Percentiles rank a stretch among this genome's conserved stretches.
Conservation (phyloP, 2,797 vertebrate genomes). For the Etheostoma perlongum region DNA sequence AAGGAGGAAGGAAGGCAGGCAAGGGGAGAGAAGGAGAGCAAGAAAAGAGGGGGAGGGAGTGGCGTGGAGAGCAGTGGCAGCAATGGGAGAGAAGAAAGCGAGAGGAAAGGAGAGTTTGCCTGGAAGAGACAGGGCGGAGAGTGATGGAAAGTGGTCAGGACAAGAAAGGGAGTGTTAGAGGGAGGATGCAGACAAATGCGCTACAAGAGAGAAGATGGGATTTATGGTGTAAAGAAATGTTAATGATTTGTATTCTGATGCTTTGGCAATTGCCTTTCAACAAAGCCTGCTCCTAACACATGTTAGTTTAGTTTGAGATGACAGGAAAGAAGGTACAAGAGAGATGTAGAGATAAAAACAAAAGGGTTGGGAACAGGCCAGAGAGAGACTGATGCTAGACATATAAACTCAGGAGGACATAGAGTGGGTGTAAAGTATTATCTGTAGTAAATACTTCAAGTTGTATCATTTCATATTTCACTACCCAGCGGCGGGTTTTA, state of each 20-base stretch:
- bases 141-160: conserved; percentile 61
- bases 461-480: conserved; percentile 26
- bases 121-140: conserved; percentile 44
- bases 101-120: conserved; percentile 44
- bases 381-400: conserved; percentile 30
- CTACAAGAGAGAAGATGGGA: conserved; percentile 49
- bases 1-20: conserved; percentile 49
- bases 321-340: conserved; percentile 30
- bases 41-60: conserved; percentile 16
- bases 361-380: conserved; percentile 28
- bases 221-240: conserved; percentile 41
- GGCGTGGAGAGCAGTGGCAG: conserved; percentile 42
- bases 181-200: conserved; percentile 48
- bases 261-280: conserved; percentile 51
- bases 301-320: conserved; percentile 52
- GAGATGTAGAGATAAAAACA: conserved; percentile 43
- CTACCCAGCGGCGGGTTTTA: neutral
- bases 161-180: conserved; percentile 29
- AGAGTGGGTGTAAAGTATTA: conserved; percentile 10
- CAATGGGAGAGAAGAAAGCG: conserved; percentile 32
- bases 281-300: conserved; percentile 41
- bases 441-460: conserved; percentile 8
- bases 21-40: neutral
- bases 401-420: conserved; percentile 27
- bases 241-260: conserved; percentile 69